Percentiles rank a stretch among this genome's conserved stretches.
Conservation (phyloP, 2,113 vertebrate species). For the Mustelus asterias region DNA sequence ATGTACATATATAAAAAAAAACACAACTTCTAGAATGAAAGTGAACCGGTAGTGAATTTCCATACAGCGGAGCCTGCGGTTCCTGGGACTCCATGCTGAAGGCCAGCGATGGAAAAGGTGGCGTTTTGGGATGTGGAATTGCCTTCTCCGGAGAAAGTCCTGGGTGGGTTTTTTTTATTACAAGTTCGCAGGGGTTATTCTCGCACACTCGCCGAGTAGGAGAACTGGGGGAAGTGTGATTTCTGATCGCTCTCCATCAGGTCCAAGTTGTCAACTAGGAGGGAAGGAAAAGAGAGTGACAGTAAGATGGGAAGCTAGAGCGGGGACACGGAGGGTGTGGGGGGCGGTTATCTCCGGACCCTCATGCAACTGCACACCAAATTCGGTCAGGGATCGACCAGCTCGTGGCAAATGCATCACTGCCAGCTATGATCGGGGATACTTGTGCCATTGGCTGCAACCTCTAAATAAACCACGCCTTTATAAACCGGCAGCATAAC, state of each 20-base stretch:
- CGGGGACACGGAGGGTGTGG: too few species aligned
- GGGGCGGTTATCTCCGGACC: neutral
- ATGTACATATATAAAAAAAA: constrained; percentile 27
- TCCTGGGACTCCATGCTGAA: neutral
- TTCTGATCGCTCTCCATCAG: constrained; percentile 73
- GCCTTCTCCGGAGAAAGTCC: constrained; percentile 3
- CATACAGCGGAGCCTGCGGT: neutral
- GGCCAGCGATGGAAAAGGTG: neutral
- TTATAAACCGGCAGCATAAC: neutral
- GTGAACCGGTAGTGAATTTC: neutral
- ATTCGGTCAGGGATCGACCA: too few species aligned
- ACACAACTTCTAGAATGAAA: constrained; percentile 13
- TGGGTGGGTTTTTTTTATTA: neutral
- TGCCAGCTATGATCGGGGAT: neutral
- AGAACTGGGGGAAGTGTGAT: constrained; percentile 91
- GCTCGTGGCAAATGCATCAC: too few species aligned
- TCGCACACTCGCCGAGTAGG: constrained; percentile 84
- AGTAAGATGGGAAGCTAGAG: neutral
- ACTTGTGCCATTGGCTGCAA: neutral
- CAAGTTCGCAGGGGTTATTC: constrained; percentile 58
- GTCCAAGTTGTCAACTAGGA: constrained; percentile 77
- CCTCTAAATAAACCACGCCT: neutral
- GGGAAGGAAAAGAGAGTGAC: neutral
- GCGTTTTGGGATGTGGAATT: constrained; percentile 19
- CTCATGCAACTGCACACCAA: neutral